Percentiles rank a stretch among this genome's conserved stretches.
phyloP scores from a whole-genome alignment of 1,140 invertebrate genomes.

The Caenorhabditis remanei region DNA sequence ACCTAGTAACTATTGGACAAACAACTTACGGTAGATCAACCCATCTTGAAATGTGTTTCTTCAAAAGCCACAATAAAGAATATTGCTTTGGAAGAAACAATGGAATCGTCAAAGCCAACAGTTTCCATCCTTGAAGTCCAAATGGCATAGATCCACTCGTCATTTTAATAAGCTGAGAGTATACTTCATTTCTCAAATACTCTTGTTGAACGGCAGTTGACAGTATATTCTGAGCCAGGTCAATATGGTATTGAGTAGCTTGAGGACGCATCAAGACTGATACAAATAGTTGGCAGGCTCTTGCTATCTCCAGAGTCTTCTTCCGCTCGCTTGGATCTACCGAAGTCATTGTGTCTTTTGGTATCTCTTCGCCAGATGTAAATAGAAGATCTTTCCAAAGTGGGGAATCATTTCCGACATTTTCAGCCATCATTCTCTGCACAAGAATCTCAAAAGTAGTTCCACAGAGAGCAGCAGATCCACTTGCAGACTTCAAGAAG shows the following conservation, averaged over 20 bases:
- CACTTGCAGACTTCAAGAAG: conserved; percentile 69
- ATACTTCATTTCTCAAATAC: conserved; percentile 70
- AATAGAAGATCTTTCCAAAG: conserved; percentile 72
- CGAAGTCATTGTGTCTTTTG: conserved; percentile 69
- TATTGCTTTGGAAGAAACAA: conserved; percentile 72
- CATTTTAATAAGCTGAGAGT: conserved; percentile 70
- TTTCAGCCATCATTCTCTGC: conserved; percentile 67
- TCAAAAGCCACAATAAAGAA: conserved; percentile 73
- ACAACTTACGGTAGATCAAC: conserved; percentile 57
- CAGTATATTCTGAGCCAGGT: conserved; percentile 73
- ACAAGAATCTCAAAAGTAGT: conserved; percentile 69
- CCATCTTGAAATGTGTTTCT: conserved; percentile 68
- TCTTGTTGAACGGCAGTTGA: conserved; percentile 66
- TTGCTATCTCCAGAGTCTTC: conserved; percentile 72
- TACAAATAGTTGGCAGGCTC: conserved; percentile 69
- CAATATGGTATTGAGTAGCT: conserved; percentile 73
- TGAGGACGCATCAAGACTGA: conserved; percentile 70
- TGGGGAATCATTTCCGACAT: conserved; percentile 51
- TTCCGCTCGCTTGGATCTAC: conserved; percentile 67
- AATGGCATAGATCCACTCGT: conserved; percentile 69
- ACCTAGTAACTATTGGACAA: neutral
- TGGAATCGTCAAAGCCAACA: conserved; percentile 70
- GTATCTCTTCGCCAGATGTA: conserved; percentile 66
- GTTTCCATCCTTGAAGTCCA: conserved; percentile 72
- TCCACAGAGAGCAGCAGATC: conserved; percentile 68